phyloP scores from a whole-genome alignment of 92 coral and sea anemone species.

The Bergia sp. region DNA sequence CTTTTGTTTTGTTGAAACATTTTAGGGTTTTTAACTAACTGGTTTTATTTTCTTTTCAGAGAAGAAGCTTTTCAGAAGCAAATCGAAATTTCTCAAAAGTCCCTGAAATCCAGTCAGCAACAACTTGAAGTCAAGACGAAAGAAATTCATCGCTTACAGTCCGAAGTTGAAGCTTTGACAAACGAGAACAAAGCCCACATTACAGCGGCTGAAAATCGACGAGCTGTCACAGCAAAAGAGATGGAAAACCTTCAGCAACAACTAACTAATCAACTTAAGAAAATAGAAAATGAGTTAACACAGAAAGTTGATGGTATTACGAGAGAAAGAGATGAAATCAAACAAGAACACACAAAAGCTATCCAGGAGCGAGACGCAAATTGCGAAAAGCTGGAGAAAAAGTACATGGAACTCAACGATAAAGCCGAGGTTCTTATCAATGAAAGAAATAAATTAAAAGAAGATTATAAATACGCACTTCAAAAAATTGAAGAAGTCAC shows the following conservation, averaged over 20 bases:
- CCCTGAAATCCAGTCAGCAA: slow-evolving; percentile 32
- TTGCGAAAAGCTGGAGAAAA: slow-evolving; percentile 19
- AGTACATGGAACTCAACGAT: background rate
- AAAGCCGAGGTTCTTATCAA: background rate
- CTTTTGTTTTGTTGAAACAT: background rate
- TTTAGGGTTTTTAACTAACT: background rate
- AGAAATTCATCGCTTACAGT: slow-evolving; percentile 61
- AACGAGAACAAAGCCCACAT: slow-evolving; percentile 66
- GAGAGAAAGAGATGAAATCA: slow-evolving; percentile 5
- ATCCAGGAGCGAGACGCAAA: slow-evolving; percentile 8
- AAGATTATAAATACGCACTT: background rate
- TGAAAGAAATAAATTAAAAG: slow-evolving; percentile 12
- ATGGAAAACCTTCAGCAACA: slow-evolving; percentile 51
- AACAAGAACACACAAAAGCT: background rate
- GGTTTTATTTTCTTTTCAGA: slow-evolving; percentile 28
- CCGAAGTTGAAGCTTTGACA: slow-evolving; percentile 58
- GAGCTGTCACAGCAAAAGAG: slow-evolving; percentile 54
- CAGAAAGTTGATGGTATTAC: background rate
- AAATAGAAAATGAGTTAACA: slow-evolving; percentile 5
- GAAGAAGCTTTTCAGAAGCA: slow-evolving; percentile 58
- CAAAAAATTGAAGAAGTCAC: background rate
- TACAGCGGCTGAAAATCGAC: slow-evolving; percentile 59
- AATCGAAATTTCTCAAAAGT: slow-evolving; percentile 49
- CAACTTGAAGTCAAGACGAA: slow-evolving; percentile 49
- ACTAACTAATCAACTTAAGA: background rate